A percentile compares a stretch with the other conserved stretches of the same genome.
phyloP scores from a whole-genome alignment of 2,888 invertebrate species.

The Zaprionus obscuricornis region DNA sequence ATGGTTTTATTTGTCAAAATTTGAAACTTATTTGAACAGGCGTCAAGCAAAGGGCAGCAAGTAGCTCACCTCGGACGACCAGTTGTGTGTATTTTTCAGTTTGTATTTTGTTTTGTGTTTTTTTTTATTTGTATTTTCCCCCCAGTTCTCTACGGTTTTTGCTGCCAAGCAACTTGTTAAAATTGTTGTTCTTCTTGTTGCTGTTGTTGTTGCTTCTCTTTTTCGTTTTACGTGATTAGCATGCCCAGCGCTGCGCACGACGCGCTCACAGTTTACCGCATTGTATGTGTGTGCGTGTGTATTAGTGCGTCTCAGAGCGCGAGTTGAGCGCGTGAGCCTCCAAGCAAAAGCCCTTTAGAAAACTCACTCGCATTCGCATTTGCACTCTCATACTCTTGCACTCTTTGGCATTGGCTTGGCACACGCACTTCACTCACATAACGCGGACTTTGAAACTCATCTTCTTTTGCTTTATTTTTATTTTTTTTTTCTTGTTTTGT shows the following conservation, averaged over 20 bases:
- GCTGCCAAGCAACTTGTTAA: constrained; percentile 45
- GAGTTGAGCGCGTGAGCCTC: constrained; percentile 8
- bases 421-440: constrained; percentile 17
- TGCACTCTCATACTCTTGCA: not conserved
- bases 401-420: no score
- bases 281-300: not conserved
- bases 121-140: no score
- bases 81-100: no score
- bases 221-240: constrained; percentile 58
- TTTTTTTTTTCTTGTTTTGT: no score
- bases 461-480: constrained; percentile 15
- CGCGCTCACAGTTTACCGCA: no score
- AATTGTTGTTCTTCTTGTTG: constrained; percentile 35
- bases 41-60: constrained; percentile 65
- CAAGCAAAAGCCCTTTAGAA: constrained; percentile 34
- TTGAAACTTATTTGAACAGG: constrained; percentile 84
- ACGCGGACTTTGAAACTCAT: not conserved
- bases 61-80: constrained; percentile 27
- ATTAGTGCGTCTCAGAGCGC: not conserved
- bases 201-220: constrained; percentile 18
- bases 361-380: constrained; percentile 16
- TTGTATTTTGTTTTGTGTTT: no score
- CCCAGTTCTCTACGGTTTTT: constrained; percentile 17
- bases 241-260: constrained; percentile 49
- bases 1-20: constrained; percentile 84